Evolutionary conservation across 1,140 invertebrate species (phyloP).

Genomic region (Mya arenaria): DNA sequence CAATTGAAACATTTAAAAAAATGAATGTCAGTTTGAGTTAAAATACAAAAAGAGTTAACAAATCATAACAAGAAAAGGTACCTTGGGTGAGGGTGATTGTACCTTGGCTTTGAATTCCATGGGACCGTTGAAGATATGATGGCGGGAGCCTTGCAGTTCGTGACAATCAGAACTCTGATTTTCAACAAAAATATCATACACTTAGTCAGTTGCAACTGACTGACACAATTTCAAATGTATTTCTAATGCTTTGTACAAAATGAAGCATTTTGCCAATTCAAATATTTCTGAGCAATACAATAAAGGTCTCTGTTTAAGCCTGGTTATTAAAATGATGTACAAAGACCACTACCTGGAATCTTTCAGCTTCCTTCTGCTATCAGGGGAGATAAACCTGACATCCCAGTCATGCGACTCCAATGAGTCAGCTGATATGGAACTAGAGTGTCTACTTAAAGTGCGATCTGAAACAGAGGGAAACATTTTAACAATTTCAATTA

Average conservation of each 20-base stretch:
- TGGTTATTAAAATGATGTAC: neutral
- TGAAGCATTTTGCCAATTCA: neutral
- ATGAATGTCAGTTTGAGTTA: neutral
- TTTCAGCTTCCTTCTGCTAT: constrained; percentile 37
- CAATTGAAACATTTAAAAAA: neutral
- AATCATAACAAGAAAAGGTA: neutral
- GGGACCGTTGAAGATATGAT: constrained; percentile 70
- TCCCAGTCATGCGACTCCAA: constrained; percentile 64
- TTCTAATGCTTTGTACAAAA: neutral
- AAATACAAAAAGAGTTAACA: neutral
- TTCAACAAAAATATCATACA: neutral
- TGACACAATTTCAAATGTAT: neutral
- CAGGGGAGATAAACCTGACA: constrained; percentile 60
- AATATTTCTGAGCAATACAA: neutral
- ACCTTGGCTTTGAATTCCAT: constrained; percentile 54
- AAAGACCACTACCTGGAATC: constrained; percentile 55
- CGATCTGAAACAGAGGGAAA: constrained; percentile 48
- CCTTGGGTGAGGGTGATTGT: neutral
- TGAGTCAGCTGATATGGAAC: constrained; percentile 65
- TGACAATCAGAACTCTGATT: constrained; percentile 66
- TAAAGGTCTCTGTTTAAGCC: neutral
- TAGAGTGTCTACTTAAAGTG: constrained; percentile 55
- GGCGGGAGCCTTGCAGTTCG: constrained; percentile 64
- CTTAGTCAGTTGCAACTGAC: neutral
- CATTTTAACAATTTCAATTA: no score